Evolutionary conservation across 1,140 invertebrate species (phyloP).

Genomic region (Eumeta japonica): DNA sequence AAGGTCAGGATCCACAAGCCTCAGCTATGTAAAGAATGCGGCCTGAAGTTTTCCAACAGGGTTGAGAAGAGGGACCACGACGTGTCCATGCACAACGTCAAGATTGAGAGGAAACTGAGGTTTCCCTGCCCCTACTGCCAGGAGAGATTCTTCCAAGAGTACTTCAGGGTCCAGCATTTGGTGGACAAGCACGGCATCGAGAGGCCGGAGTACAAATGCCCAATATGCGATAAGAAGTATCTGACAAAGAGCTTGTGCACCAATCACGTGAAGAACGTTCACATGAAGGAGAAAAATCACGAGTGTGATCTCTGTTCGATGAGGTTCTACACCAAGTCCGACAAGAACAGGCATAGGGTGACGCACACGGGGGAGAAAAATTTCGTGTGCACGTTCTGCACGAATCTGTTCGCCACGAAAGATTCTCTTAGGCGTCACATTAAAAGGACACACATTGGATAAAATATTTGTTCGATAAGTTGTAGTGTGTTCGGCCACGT

Average conservation of each 20-base stretch:
- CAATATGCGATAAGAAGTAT: slow-evolving; percentile 29
- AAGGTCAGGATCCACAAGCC: slow-evolving; percentile 28
- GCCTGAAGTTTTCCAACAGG: slow-evolving; percentile 19
- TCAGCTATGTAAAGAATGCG: slow-evolving; percentile 22
- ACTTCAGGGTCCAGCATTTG: slow-evolving; percentile 28
- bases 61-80: slow-evolving; percentile 33
- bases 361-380: slow-evolving; percentile 42
- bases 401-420: slow-evolving; percentile 29
- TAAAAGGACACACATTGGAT: slow-evolving; percentile 24
- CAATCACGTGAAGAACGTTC: slow-evolving; percentile 37
- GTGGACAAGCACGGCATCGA: slow-evolving; percentile 36
- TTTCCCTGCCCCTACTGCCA: slow-evolving; percentile 39
- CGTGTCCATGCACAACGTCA: slow-evolving; percentile 19
- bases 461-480: neutral
- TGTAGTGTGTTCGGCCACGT: neutral
- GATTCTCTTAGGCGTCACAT: slow-evolving; percentile 37
- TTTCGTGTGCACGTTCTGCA: slow-evolving; percentile 27
- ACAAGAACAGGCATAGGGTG: slow-evolving; percentile 29
- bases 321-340: slow-evolving; percentile 37
- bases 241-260: slow-evolving; percentile 37
- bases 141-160: slow-evolving; percentile 38
- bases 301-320: slow-evolving; percentile 39
- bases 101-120: slow-evolving; percentile 24
- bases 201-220: slow-evolving; percentile 31
- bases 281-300: slow-evolving; percentile 38